Conservation (phyloP, 2,113 vertebrate genomes). For the Onychorhynchus coronatus region DNA sequence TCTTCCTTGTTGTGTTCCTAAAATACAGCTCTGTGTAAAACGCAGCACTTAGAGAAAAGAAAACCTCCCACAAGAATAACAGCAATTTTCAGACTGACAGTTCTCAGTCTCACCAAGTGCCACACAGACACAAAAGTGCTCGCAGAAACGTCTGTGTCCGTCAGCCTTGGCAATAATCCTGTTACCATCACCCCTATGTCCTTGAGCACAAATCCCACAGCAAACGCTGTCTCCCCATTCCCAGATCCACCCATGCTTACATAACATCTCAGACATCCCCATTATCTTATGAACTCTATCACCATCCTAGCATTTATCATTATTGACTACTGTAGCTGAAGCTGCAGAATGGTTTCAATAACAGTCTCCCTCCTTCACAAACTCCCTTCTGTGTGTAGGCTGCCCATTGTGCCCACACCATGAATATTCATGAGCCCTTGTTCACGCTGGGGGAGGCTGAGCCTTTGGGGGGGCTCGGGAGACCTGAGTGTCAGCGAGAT, state of each 20-base stretch:
- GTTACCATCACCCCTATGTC: background rate
- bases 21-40: background rate
- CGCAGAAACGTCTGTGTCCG: background rate
- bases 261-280: constrained; percentile 35
- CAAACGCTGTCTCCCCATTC: constrained; percentile 24
- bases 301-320: constrained; percentile 44
- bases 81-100: background rate
- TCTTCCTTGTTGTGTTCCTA: background rate
- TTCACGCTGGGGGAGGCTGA: constrained; percentile 68
- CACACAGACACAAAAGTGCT: background rate
- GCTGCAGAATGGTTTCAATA: constrained; percentile 49
- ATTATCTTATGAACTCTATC: constrained; percentile 34
- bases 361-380: constrained; percentile 37
- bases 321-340: constrained; percentile 53
- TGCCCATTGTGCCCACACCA: constrained; percentile 60
- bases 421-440: constrained; percentile 77
- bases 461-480: constrained; percentile 43
- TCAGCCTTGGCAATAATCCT: background rate
- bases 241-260: constrained; percentile 32
- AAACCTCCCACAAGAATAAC: background rate
- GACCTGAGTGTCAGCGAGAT: constrained; percentile 78
- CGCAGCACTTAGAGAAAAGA: background rate
- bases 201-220: background rate
- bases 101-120: background rate
- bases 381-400: constrained; percentile 5